Conservation (phyloP, 2,113 vertebrate genomes). For the Nycticebus coucang region DNA sequence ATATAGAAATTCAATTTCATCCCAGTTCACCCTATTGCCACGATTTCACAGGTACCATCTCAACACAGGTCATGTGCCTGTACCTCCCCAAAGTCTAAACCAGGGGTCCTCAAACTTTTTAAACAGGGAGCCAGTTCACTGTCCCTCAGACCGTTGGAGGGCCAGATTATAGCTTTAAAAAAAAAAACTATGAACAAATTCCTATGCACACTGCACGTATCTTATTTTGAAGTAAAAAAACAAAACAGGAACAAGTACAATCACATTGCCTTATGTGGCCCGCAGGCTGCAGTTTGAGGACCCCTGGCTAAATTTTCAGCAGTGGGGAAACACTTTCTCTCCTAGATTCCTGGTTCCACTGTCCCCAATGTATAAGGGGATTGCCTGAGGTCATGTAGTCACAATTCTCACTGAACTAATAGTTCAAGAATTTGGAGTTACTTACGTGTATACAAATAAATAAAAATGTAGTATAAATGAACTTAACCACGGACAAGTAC, state of each 20-base stretch:
- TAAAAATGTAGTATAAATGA: not conserved
- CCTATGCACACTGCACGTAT: too few relatives aligned
- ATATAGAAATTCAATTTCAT: not conserved
- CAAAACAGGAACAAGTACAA: too few relatives aligned
- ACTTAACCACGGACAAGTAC: not conserved
- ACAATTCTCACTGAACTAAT: not conserved
- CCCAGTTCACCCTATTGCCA: too few relatives aligned
- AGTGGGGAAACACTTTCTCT: not conserved
- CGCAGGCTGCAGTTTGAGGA: too few relatives aligned
- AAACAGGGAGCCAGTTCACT: too few relatives aligned
- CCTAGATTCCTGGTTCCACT: not conserved
- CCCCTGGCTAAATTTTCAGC: not conserved
- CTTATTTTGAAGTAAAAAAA: too few relatives aligned
- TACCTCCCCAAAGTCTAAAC: not conserved
- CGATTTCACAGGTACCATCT: not conserved
- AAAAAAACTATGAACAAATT: too few relatives aligned
- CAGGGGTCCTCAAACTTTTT: too few relatives aligned
- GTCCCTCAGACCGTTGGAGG: too few relatives aligned
- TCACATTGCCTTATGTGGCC: too few relatives aligned
- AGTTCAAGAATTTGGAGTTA: slow-evolving; percentile 11
- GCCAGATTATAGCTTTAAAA: too few relatives aligned
- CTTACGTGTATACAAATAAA: slow-evolving; percentile 11
- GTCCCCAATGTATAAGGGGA: not conserved
- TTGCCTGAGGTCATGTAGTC: not conserved
- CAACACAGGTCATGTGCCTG: not conserved